A percentile compares a stretch with the other conserved stretches of the same genome.
Evolutionary conservation across 2,888 invertebrate species (phyloP).

Genomic region (Ecdyonurus torrentis): DNA sequence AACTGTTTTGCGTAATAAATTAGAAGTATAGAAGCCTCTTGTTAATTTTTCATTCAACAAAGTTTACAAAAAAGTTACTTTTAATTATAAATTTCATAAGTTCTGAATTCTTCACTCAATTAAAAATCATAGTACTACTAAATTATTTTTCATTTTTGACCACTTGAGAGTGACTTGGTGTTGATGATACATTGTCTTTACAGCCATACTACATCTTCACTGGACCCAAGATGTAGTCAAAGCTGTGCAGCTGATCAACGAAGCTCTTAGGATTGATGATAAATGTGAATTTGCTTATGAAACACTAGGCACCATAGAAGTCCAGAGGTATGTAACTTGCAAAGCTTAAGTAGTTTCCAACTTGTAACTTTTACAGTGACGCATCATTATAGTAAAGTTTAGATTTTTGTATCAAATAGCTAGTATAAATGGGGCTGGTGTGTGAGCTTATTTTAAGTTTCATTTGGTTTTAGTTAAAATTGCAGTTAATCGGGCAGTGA

Average conservation of each 20-base stretch:
- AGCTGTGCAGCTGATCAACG: conserved; percentile 57
- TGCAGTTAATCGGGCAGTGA: too few relatives aligned
- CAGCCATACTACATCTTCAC: conserved; percentile 50
- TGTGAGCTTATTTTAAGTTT: too few relatives aligned
- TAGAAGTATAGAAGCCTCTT: too few relatives aligned
- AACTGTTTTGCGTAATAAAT: too few relatives aligned
- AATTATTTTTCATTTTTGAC: not conserved
- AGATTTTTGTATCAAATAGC: too few relatives aligned
- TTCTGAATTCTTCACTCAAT: not conserved
- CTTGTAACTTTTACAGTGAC: conserved; percentile 4
- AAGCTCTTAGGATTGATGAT: conserved; percentile 73
- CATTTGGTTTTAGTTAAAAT: too few relatives aligned
- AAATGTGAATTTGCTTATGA: conserved; percentile 92
- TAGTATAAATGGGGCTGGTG: too few relatives aligned
- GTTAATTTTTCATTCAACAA: too few relatives aligned
- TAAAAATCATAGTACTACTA: not conserved
- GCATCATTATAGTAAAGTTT: too few relatives aligned
- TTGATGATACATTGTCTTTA: conserved; percentile 3
- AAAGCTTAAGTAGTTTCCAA: not conserved
- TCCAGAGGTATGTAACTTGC: conserved; percentile 50
- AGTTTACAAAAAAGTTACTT: too few relatives aligned
- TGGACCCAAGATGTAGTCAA: conserved; percentile 69
- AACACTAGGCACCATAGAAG: conserved; percentile 86
- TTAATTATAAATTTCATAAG: too few relatives aligned
- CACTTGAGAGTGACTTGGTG: not conserved